Evolutionary conservation across 64 coral and sea anemone species (phyloP).

Genomic region (Exaiptasia diaphana): DNA sequence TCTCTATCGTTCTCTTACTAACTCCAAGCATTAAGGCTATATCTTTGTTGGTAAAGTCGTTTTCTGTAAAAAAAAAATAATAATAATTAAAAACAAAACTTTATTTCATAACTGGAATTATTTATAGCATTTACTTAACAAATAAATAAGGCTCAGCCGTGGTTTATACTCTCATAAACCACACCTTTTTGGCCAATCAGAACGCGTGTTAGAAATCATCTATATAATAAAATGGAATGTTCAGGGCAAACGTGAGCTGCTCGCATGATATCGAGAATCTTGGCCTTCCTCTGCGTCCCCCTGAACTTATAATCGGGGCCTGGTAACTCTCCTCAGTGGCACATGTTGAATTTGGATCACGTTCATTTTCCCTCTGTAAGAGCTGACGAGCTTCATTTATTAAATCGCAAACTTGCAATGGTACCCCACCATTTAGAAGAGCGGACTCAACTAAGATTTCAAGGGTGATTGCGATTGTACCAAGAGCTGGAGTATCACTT

Average conservation of each 20-base stretch:
- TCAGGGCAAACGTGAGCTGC: too few species aligned
- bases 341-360: not conserved
- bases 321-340: not conserved
- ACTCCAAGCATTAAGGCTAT: slow-evolving; percentile 66
- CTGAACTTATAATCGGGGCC: not conserved
- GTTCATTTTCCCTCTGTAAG: not conserved
- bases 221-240: too few species aligned
- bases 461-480: not conserved
- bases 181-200: too few species aligned
- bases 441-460: slow-evolving; percentile 17
- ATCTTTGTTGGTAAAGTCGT: slow-evolving; percentile 40
- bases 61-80: slow-evolving; percentile 44
- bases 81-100: too few species aligned
- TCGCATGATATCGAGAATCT: slow-evolving; percentile 26
- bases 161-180: too few species aligned
- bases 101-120: too few species aligned
- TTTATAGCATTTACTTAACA: too few species aligned
- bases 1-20: slow-evolving; percentile 51
- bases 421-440: slow-evolving; percentile 10
- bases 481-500: too few species aligned
- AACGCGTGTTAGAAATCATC: too few species aligned
- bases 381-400: slow-evolving; percentile 21
- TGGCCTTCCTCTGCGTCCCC: slow-evolving; percentile 19
- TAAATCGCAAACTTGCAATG: slow-evolving; percentile 31
- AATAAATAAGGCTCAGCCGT: too few species aligned